These are phyloP conservation scores for Phengaris alcon DNA, from an alignment of 2,888 invertebrate species.

Conservation along the genomic window DNA sequence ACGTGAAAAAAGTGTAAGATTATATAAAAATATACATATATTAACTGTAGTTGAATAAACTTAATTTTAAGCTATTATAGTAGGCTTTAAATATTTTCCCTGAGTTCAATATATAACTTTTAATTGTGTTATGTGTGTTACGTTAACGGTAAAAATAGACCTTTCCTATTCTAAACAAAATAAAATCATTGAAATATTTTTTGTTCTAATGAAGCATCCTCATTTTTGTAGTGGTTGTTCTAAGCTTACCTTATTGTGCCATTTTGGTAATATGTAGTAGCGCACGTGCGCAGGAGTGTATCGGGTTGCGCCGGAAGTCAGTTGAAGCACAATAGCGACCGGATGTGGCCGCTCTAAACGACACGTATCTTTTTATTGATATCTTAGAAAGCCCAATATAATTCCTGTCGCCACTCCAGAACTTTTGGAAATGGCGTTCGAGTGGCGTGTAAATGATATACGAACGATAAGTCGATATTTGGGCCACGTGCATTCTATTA, in stretches of 20 bases:
- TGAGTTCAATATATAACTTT: neutral
- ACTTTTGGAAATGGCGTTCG: conserved; percentile 49
- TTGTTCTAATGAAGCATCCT: conserved; percentile 25
- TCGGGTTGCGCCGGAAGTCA: conserved; percentile 77
- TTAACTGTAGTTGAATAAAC: too few relatives aligned
- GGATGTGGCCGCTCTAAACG: conserved; percentile 77
- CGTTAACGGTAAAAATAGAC: neutral
- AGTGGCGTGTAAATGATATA: conserved; percentile 52
- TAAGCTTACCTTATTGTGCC: conserved; percentile 51
- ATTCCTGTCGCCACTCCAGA: conserved; percentile 64
- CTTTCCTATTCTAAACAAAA: neutral
- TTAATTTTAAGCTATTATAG: too few relatives aligned
- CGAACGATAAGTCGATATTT: conserved; percentile 39
- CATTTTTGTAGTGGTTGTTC: conserved; percentile 36
- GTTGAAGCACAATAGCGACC: conserved; percentile 73
- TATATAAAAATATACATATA: too few relatives aligned
- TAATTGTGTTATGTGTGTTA: neutral
- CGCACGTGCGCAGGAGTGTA: conserved; percentile 80
- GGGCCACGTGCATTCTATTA: conserved; percentile 37
- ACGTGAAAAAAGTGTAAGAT: too few relatives aligned
- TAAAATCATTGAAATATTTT: conserved; percentile 1
- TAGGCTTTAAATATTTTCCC: neutral
- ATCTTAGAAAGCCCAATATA: conserved; percentile 75
- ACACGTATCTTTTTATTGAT: conserved; percentile 79
- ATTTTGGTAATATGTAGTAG: conserved; percentile 64